phyloP scores from a whole-genome alignment of 2,113 vertebrate species.

The Galeopterus variegatus region DNA sequence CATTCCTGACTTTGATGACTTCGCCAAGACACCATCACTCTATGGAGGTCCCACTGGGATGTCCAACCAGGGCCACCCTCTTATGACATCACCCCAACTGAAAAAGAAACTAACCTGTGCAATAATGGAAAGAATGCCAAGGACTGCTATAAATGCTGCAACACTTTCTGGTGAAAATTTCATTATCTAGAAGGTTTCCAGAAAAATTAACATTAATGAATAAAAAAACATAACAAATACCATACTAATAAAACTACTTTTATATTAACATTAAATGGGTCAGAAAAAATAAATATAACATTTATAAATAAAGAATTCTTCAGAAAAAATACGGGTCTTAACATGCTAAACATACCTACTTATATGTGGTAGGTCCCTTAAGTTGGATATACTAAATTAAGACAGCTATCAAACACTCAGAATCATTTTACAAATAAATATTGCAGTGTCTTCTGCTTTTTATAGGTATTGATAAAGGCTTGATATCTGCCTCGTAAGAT shows the following conservation, averaged over 20 bases:
- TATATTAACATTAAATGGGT: neutral
- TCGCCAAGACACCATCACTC: neutral
- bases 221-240: neutral
- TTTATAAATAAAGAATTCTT: slow-evolving; percentile 39
- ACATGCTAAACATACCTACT: neutral
- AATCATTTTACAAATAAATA: slow-evolving; percentile 38
- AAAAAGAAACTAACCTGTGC: slow-evolving; percentile 90
- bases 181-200: slow-evolving; percentile 91
- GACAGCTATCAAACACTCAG: neutral
- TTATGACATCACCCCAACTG: neutral
- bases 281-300: neutral
- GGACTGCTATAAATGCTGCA: slow-evolving; percentile 94
- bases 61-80: neutral
- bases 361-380: neutral
- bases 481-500: neutral
- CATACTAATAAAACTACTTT: neutral
- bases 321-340: neutral
- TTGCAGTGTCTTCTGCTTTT: neutral
- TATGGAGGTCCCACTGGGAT: neutral
- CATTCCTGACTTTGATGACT: neutral
- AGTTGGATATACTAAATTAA: neutral
- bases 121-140: slow-evolving; percentile 94
- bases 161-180: slow-evolving; percentile 94
- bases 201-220: slow-evolving; percentile 67
- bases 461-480: neutral